Evolutionary conservation across 2,888 invertebrate species (phyloP), one percentile per base, ranked within the genome.

Genomic region (Fragum fragum): DNA sequence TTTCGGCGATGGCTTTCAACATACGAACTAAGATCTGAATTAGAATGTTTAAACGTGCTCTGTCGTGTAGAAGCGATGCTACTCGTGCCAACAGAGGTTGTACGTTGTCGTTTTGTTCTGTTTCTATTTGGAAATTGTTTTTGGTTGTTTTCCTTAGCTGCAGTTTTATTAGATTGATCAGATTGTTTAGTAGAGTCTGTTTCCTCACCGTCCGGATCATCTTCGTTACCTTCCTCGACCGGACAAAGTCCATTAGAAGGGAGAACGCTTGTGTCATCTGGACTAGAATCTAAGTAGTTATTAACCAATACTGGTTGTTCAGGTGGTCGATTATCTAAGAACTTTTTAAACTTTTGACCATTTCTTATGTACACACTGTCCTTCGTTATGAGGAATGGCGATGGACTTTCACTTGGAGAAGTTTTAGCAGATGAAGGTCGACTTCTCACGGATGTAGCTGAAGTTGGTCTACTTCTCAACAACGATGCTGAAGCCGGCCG

Each of bases 301-400:
- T 85, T 85, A 1, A 85, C 71, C 71, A 85, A 52, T 3, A 81
- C 73, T 36, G 85, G 83, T 66, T 77, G 80, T 14, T 83, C 83
- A 29, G 76, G 53, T 3, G 83, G 82, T 61, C 81, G 73, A 47
- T 72, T 79, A 29, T 83, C 85, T 9, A 79, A 23, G 0, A 85
- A 68, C 57, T 85, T 85, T 72, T 85, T 83, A 74, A 81, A 82
- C 52, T 75, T 83, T 5, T 81, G 78, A 21, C 82, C 83, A 42
- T 71, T 83, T 57, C 76, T 80, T 11, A 83, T 85, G 47, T 75
- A 85, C 42, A 80, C 78, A 52, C 78, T 79, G 26, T 85, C 85
- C 73, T 85, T 85, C 23, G 85, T 85, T 18, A 85, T 85, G 11
- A 85, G 63, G 53, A 85, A 85, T n/a, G 63, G 75, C 5, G 79